Evolutionary conservation across 2,888 invertebrate genomes (phyloP).

Genomic region (Blomia tropicalis): DNA sequence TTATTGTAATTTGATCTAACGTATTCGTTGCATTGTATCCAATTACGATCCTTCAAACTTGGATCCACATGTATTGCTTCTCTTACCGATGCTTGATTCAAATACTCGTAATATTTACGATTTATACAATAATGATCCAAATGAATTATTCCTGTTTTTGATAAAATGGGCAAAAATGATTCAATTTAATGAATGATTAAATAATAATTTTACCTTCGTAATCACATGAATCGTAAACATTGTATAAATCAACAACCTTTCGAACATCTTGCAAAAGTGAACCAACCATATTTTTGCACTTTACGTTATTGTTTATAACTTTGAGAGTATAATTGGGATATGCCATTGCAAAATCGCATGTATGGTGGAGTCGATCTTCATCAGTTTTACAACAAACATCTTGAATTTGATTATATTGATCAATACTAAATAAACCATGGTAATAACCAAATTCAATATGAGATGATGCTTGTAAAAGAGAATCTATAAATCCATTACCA

Average conservation of each 20-base stretch:
- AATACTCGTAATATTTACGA: not conserved
- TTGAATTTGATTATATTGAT: slow-evolving; percentile 31
- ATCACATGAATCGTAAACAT: not conserved
- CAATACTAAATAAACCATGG: slow-evolving; percentile 36
- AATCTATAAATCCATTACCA: slow-evolving; percentile 39
- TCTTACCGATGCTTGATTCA: not conserved
- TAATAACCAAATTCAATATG: slow-evolving; percentile 37
- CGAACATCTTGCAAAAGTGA: not conserved
- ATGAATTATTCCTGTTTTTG: not conserved
- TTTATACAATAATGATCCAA: not conserved
- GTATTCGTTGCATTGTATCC: not conserved
- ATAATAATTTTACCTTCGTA: not conserved
- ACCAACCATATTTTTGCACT: not conserved
- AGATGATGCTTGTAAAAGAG: slow-evolving; percentile 33
- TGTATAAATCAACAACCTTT: not conserved
- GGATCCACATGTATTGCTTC: not conserved
- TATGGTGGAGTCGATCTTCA: not conserved
- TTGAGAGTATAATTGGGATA: not conserved
- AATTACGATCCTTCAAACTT: not conserved
- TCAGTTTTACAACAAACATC: slow-evolving; percentile 30
- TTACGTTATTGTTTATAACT: not conserved
- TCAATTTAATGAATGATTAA: too few relatives aligned
- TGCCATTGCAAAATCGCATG: slow-evolving; percentile 2
- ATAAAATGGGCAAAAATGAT: too few relatives aligned
- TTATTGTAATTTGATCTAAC: not conserved